Evolutionary conservation across 2,888 invertebrate species (phyloP), one percentile per base, ranked within the genome.

Genomic region (Epinotia demarniana): DNA sequence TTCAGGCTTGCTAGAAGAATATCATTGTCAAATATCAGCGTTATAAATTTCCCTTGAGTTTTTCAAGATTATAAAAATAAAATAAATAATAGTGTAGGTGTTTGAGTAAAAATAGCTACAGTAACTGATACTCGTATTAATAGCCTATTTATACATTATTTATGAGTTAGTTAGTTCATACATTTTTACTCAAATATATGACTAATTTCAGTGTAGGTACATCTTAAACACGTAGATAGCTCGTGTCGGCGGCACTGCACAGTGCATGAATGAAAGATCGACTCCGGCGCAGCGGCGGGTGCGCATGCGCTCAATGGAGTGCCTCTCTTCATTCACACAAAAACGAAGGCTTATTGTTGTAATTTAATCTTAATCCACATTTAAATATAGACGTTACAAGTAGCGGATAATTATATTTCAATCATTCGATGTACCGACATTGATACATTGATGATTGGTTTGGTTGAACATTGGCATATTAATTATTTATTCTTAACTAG

Each of bases 271-370:
- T 72, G 72, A 72, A 72, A 53, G 53, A 53, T 53, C 53, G 53
- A 53, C 53, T 5, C 53, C 8, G 53, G n/a, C 53, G 53, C 53
- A 53, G 16, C 53, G 53, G 18, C 69, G 13, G 16, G 33, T 61
- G 49, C 63, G 57, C 55, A 67, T 46, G 58, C 43, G 70, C 64
- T 75, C 70, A 70, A 75, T 75, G 70, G 60, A 64, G 39, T 55
- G 64, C 75, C 66, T 75, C 60, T 75, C 60, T 74, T 58, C 75
- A 75, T 75, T 75, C 64, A 75, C 49, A 74, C 69, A 75, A 75
- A 69, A 75, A 75, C 55, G 39, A 23, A 19, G 33, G 55, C 58
- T 62, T 46, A 33, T 62, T 68, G 67, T 64, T 64, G 72, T 72
- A 58, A 75, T 75, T 64, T 74, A 70, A 64, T 70, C 46, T 74